These are phyloP conservation scores for Tetanocera ferruginea DNA, from an alignment of 2,888 invertebrate species.

Conservation along the genomic window DNA sequence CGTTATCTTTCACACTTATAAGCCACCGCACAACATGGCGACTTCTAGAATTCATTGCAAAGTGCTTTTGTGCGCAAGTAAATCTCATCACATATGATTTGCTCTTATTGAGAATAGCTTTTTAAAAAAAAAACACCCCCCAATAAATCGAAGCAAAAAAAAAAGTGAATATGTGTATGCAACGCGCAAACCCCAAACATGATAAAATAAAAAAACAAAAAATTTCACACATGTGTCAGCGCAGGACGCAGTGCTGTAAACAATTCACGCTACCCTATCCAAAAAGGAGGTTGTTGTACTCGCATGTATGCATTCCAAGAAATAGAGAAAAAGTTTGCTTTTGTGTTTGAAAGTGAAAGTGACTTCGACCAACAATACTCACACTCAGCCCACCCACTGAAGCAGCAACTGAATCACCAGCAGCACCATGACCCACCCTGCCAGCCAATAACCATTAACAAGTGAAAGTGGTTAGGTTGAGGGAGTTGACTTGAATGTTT, in stretches of 20 bases:
- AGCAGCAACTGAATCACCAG: background rate
- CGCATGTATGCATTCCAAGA: background rate
- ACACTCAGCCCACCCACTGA: background rate
- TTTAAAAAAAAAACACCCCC: background rate
- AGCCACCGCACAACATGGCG: too few relatives aligned
- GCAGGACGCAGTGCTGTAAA: background rate
- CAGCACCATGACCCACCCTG: background rate
- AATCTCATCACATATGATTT: too few relatives aligned
- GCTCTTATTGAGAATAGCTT: too few relatives aligned
- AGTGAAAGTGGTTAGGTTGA: background rate
- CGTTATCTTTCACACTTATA: too few relatives aligned
- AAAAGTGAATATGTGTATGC: constrained; percentile 17
- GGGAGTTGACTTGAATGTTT: too few relatives aligned
- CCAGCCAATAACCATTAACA: background rate
- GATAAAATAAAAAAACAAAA: background rate
- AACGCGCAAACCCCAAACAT: background rate
- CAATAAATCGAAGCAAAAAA: constrained; percentile 4
- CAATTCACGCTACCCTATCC: background rate
- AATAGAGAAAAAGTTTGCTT: background rate
- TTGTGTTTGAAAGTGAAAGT: constrained; percentile 32
- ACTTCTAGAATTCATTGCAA: too few relatives aligned
- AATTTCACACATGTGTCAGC: background rate
- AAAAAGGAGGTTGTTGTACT: background rate
- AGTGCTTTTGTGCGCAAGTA: too few relatives aligned
- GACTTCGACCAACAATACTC: background rate